These are phyloP conservation scores for Bos indicus DNA, from an alignment of 2,113 vertebrate species.

Conservation along the genomic window DNA sequence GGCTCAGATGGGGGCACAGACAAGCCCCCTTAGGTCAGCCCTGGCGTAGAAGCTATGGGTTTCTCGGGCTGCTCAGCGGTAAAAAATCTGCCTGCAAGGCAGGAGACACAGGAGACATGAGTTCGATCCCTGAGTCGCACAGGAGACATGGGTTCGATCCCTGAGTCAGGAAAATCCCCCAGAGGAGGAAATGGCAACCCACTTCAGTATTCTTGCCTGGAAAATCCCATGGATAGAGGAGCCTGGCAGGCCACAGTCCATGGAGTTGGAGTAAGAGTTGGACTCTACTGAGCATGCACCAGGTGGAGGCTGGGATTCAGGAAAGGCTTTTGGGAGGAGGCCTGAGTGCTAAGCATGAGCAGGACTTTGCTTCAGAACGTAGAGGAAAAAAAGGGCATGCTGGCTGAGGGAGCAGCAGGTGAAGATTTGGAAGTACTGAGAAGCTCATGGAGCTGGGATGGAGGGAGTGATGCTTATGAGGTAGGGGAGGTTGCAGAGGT, in stretches of 20 bases:
- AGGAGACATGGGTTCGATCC: neutral
- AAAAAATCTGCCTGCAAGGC: neutral
- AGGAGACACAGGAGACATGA: neutral
- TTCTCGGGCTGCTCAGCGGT: neutral
- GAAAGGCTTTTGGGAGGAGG: neutral
- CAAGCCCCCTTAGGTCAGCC: neutral
- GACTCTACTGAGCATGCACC: neutral
- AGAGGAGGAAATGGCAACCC: neutral
- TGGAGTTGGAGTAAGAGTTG: neutral
- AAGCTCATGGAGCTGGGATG: slow-evolving; percentile 84
- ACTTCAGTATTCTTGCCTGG: neutral
- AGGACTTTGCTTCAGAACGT: neutral
- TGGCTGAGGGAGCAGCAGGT: neutral
- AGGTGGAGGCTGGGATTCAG: neutral
- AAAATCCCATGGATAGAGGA: neutral
- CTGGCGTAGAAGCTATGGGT: neutral
- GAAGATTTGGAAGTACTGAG: slow-evolving; percentile 89
- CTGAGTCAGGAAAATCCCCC: neutral
- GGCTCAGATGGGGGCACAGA: neutral
- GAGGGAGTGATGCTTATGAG: neutral
- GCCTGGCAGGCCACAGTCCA: neutral
- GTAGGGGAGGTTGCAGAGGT: too few species aligned
- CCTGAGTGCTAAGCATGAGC: neutral
- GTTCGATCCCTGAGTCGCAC: too few species aligned
- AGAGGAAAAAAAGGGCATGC: neutral